Percentiles rank a stretch among this genome's conserved stretches.
Evolutionary conservation across 92 coral and sea anemone species (phyloP).

Genomic region (Paragorgia papillata): DNA sequence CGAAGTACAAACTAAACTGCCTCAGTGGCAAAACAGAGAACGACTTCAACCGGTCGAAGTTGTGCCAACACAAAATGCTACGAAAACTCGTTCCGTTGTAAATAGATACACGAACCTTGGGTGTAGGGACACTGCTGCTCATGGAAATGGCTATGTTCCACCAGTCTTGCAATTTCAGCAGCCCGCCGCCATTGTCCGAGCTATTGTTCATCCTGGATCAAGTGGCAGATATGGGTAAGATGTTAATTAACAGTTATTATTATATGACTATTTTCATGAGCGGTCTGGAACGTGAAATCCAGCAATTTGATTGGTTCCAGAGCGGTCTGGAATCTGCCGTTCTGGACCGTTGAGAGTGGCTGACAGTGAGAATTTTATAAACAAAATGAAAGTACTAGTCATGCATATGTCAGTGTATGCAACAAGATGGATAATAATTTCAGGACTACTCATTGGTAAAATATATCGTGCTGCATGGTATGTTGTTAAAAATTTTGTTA

Average conservation of each 20-base stretch:
- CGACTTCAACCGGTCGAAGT: conserved; percentile 19
- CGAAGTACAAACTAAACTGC: background rate
- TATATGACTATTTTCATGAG: too few species aligned
- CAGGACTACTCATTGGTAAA: too few species aligned
- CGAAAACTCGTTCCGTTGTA: background rate
- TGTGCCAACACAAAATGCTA: background rate
- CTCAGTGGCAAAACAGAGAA: conserved; percentile 7
- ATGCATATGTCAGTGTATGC: too few species aligned
- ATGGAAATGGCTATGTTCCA: background rate
- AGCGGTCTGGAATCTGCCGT: too few species aligned
- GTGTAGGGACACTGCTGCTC: background rate
- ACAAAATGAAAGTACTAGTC: background rate
- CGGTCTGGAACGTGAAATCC: too few species aligned
- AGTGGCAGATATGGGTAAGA: background rate
- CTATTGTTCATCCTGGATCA: conserved; percentile 19
- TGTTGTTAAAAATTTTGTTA: too few species aligned
- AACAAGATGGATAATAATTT: too few species aligned
- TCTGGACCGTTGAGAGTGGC: too few species aligned
- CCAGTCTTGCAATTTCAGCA: conserved; percentile 26
- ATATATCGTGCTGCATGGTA: too few species aligned
- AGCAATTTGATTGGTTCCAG: too few species aligned
- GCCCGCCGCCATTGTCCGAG: conserved; percentile 20
- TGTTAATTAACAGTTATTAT: too few species aligned
- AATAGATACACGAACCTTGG: conserved; percentile 29
- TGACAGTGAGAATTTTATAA: too few species aligned